Conservation (phyloP, 2,113 vertebrate genomes). For the Entomyzon cyanotis region DNA sequence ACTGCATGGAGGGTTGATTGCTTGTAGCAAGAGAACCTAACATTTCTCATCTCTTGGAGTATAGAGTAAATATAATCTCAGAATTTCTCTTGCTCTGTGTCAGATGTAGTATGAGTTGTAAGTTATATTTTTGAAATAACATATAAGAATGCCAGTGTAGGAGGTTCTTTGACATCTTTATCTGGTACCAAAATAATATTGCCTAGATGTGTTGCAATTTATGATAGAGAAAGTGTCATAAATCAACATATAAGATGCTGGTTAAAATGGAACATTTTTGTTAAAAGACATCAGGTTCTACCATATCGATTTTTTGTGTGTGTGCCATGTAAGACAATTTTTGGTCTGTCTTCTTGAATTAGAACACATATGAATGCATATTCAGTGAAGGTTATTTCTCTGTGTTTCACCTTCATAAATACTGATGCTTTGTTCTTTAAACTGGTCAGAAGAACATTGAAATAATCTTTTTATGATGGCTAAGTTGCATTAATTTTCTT, state of each 20-base stretch:
- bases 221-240: background rate
- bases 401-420: background rate
- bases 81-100: background rate
- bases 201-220: background rate
- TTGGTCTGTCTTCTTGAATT: background rate
- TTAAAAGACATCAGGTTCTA: background rate
- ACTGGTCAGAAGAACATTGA: background rate
- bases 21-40: background rate
- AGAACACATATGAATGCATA: background rate
- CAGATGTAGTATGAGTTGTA: background rate
- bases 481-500: background rate
- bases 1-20: background rate
- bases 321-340: background rate
- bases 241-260: background rate
- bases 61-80: background rate
- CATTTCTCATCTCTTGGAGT: background rate
- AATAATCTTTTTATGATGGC: background rate
- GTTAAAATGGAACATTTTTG: background rate
- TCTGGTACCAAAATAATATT: constrained; percentile 14
- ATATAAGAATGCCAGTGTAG: background rate
- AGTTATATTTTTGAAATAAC: background rate
- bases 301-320: background rate
- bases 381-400: background rate
- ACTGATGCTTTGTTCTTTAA: background rate
- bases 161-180: constrained; percentile 1